phyloP scores from a whole-genome alignment of 2,888 invertebrate species.

The Pharmacophagus antenor region DNA sequence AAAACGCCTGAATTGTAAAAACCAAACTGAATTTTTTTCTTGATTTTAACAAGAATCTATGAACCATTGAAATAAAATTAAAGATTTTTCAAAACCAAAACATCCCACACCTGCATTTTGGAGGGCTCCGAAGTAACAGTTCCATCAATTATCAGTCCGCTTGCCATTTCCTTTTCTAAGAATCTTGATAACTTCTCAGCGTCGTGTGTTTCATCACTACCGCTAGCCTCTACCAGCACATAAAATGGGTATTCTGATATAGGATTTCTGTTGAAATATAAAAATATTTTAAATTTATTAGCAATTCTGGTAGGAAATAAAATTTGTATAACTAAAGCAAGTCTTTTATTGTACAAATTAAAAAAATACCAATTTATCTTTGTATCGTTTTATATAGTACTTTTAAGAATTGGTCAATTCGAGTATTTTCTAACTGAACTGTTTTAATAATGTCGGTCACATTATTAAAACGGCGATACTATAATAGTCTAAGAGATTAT shows the following conservation, averaged over 20 bases:
- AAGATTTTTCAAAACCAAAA: neutral
- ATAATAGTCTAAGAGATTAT: too few relatives aligned
- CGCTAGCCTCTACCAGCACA: conserved; percentile 92
- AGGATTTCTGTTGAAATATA: conserved; percentile 68
- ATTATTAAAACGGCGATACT: too few relatives aligned
- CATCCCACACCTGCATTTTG: conserved; percentile 84
- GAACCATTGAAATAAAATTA: neutral
- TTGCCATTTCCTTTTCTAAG: conserved; percentile 86
- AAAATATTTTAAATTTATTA: neutral
- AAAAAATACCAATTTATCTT: too few relatives aligned
- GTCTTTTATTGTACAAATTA: too few relatives aligned
- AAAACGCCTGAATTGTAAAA: too few relatives aligned
- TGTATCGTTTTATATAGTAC: too few relatives aligned
- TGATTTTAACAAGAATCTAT: too few relatives aligned
- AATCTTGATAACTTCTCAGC: conserved; percentile 91
- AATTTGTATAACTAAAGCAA: neutral
- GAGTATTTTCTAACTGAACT: too few relatives aligned
- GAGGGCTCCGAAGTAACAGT: conserved; percentile 91
- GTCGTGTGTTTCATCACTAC: conserved; percentile 92
- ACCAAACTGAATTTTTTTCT: too few relatives aligned
- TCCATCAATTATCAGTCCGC: conserved; percentile 89
- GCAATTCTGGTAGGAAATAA: neutral
- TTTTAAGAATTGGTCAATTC: too few relatives aligned
- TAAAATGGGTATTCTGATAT: conserved; percentile 88
- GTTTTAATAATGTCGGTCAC: too few relatives aligned